Evolutionary conservation across 2,113 vertebrate genomes (phyloP), one percentile per base, ranked within the genome.

Genomic region (Pseudorasbora parva): DNA sequence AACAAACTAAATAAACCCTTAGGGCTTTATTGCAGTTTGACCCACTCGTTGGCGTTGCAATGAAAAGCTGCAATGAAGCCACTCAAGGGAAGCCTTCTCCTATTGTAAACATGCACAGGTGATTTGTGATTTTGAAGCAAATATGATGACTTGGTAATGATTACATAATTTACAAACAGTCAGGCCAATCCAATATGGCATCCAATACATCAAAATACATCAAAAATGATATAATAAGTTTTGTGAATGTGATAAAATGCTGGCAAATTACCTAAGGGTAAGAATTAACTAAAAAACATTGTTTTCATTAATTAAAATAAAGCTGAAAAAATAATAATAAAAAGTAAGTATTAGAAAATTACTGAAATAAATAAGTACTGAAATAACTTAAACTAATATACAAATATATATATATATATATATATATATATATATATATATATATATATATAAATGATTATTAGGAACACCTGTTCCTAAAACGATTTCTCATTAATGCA

Each of bases 11-110:
- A 73, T 19, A 49, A 19, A 51, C 72, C 14, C 11, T 33, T 33
- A 66, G 62, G 33, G 62, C 27, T 30, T 30, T 74, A 74, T 19
- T 74, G 25, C 43, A 74, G 47, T 51, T 74, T 51, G 23, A 25
- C n/a, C 6, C n/a, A 74, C 15, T 8, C 2, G 5, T 23, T 23
- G 68, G 7, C 5, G 5, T n/a, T 23, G 68, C n/a, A 49, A 19
- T 17, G 71, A 27, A 74, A 68, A 68, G 64, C 41, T 72, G 37
- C 14, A 74, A 27, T 10, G 47, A 51, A 74, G 25, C 25, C 7
- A 51, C 72, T 30, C 23, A 51, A 51, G 72, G 47, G 25, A 47
- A 47, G 68, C 12, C 11, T 45, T 72, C 69, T 72, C 2, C 41
- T 47, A 15, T 14, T 72, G n/a, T 72, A 45, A 72, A 72, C n/a